phyloP scores from a whole-genome alignment of 1,140 invertebrate species.

The Drosophila pseudoananassae region DNA sequence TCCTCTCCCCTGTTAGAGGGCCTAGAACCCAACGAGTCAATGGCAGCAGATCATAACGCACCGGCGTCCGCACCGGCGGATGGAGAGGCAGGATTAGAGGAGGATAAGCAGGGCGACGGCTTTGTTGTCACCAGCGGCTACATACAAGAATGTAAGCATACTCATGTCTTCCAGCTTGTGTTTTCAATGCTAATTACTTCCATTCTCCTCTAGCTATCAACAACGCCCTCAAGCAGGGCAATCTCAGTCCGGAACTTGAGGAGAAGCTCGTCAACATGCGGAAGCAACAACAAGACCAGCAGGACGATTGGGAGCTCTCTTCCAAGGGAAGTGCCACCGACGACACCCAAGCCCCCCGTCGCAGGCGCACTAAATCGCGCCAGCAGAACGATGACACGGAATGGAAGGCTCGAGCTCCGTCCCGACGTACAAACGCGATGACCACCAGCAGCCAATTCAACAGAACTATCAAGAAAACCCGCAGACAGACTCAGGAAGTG shows the following conservation, averaged over 20 bases:
- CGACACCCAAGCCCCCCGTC: conserved; percentile 18
- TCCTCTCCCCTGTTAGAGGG: conserved; percentile 42
- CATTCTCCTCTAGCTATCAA: conserved; percentile 87
- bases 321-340: conserved; percentile 44
- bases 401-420: conserved; percentile 56
- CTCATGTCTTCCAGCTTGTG: too few species aligned
- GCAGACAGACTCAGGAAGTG: conserved; percentile 39
- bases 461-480: conserved; percentile 45
- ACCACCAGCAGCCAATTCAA: conserved; percentile 22
- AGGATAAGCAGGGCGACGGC: conserved; percentile 64
- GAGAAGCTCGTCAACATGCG: conserved; percentile 95
- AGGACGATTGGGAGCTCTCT: conserved; percentile 78
- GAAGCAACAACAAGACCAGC: conserved; percentile 93
- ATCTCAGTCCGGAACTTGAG: conserved; percentile 96
- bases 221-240: conserved; percentile 93
- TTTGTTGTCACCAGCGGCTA: conserved; percentile 94
- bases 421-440: conserved; percentile 46
- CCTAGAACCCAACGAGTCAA: conserved; percentile 40
- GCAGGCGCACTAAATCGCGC: conserved; percentile 44
- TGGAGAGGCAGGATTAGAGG: conserved; percentile 13
- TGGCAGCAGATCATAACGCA: conserved; percentile 14
- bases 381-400: conserved; percentile 55
- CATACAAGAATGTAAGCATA: conserved; percentile 89
- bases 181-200: neutral
- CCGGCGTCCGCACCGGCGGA: neutral